Base-by-base conservation (phyloP, 2,888 invertebrate species). In the Pachydiplax longipennis region DNA sequence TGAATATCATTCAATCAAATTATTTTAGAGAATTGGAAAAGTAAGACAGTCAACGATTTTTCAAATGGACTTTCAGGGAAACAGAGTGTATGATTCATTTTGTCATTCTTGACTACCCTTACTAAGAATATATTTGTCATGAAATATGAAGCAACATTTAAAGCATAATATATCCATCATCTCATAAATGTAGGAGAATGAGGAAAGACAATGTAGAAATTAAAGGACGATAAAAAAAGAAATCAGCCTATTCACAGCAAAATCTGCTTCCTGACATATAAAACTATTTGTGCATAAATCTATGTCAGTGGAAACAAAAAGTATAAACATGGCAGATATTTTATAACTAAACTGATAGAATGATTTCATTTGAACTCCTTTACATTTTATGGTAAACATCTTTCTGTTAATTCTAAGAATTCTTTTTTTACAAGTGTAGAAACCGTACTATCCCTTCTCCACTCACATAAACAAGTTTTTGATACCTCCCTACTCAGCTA, bases 231-330 rank as follows among this genome's bases (percentile, higher is more conserved):
- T 58, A 87, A 82, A 22, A 82, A 31, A 61, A 61, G 37, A 87
- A 87, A 35, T 65, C 82, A 87, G 87, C 87, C 35, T 87, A 87
- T 87, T 87, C 87, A 87, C 61, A 87, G 87, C 87, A 53, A 31
- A 15, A 61, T 22, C 48, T 58, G 35, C 22, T 12, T 87, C 22
- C 37, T 37, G 37, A 87, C 53, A 53, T 87, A 6, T 35, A 22
- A 87, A 87, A n/a, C 58, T 87, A 87, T 61, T 37, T 61, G 87
- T 87, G 87, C 87, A 87, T 37, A 61, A 83, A 58, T 87, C 37
- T 87, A 87, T 6, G 35, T 5, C 35, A 87, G 73, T 73, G 25
- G n/a, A 31, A 35, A 87, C 37, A 83, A 18, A 87, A 37, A 83
- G 37, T n/a, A 53, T 18, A 65, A 13, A 53, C 31, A 35, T 83